Evolutionary conservation across 2,113 vertebrate species (phyloP).

Genomic region (Nesogale talazaci): DNA sequence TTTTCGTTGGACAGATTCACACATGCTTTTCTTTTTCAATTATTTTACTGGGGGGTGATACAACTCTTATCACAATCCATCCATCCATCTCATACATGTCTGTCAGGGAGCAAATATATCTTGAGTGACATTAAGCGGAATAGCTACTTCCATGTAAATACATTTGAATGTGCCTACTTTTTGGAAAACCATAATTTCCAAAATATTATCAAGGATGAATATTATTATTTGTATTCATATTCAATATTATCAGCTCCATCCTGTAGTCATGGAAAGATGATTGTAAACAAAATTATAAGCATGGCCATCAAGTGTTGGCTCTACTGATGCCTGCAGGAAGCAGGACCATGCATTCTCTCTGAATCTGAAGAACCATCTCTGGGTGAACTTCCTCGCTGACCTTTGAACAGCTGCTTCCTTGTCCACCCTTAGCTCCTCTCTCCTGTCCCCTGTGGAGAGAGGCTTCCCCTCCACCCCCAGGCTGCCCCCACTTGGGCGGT

Average conservation of each 20-base stretch:
- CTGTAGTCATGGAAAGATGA: background rate
- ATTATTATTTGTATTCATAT: too few relatives aligned
- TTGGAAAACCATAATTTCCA: background rate
- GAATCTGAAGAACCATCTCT: background rate
- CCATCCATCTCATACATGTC: too few relatives aligned
- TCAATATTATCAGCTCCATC: background rate
- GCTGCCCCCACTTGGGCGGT: too few relatives aligned
- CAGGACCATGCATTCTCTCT: background rate
- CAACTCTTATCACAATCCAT: too few relatives aligned
- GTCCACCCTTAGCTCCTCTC: background rate
- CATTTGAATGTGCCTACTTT: background rate
- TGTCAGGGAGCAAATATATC: background rate
- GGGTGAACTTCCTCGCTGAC: background rate
- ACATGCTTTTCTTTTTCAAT: background rate
- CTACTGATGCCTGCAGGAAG: background rate
- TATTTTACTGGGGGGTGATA: too few relatives aligned
- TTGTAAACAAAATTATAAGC: background rate
- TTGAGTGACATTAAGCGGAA: background rate
- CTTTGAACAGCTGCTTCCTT: background rate
- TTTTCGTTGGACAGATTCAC: background rate
- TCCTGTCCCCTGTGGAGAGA: background rate
- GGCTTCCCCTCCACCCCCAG: background rate
- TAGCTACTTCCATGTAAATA: background rate
- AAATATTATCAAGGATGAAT: background rate
- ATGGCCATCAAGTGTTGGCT: background rate